These are phyloP conservation scores for Caenorhabditis sp. DNA, from an alignment of 2,888 invertebrate genomes.

Conservation along the genomic window DNA sequence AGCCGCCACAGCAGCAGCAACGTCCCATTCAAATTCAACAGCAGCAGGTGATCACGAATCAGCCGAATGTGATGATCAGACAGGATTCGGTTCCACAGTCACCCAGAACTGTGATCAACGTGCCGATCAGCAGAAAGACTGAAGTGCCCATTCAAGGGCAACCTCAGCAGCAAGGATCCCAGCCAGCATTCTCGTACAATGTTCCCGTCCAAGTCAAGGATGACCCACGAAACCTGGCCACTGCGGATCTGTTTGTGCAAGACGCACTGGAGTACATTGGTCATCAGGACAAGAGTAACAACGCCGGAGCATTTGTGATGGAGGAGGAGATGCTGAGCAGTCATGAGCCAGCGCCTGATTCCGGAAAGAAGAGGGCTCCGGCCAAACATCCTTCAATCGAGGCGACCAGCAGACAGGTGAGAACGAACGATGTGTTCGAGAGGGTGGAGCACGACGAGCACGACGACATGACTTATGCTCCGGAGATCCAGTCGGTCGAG, in stretches of 20 bases:
- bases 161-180: constrained; percentile 1
- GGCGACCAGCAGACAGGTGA: constrained; percentile 66
- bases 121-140: constrained; percentile 37
- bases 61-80: constrained; percentile 15
- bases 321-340: constrained; percentile 77
- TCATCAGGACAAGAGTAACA: constrained; percentile 31
- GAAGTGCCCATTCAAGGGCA: constrained; percentile 16
- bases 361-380: not conserved
- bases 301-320: constrained; percentile 69
- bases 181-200: constrained; percentile 34
- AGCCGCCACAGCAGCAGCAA: constrained; percentile 18
- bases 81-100: constrained; percentile 42
- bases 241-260: constrained; percentile 72
- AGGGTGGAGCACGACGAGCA: constrained; percentile 75
- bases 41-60: constrained; percentile 4
- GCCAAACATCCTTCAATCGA: constrained; percentile 54
- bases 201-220: constrained; percentile 48
- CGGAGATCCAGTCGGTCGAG: constrained; percentile 78
- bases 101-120: constrained; percentile 45
- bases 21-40: constrained; percentile 1
- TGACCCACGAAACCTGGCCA: constrained; percentile 64
- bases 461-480: constrained; percentile 78
- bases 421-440: constrained; percentile 74
- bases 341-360: constrained; percentile 40
- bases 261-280: constrained; percentile 72